Conservation (phyloP, 2,888 invertebrate genomes). For the Scaptomyza tumidula region DNA sequence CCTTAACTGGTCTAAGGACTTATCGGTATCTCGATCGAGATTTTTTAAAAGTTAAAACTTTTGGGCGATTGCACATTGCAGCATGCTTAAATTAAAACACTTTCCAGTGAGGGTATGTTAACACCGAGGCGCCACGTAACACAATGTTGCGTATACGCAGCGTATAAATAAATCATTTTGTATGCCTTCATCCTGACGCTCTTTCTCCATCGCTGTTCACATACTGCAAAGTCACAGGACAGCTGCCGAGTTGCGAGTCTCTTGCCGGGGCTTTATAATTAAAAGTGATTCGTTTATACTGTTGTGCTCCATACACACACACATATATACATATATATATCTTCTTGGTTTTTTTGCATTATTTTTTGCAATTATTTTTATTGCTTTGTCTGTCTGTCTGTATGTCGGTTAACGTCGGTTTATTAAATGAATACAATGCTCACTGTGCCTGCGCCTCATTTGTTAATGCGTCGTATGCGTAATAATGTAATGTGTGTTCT, state of each 20-base stretch:
- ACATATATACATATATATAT: neutral
- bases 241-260: constrained; percentile 16
- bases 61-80: neutral
- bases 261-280: constrained; percentile 31
- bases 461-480: constrained; percentile 31
- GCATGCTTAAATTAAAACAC: constrained; percentile 9
- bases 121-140: neutral
- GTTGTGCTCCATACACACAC: constrained; percentile 16
- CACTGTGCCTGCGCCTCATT: constrained; percentile 35
- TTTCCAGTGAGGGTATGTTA: neutral
- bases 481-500: constrained; percentile 30
- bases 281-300: constrained; percentile 40
- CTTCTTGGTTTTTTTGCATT: constrained; percentile 10
- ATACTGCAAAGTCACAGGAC: constrained; percentile 8
- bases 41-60: neutral
- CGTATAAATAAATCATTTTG: constrained; percentile 52
- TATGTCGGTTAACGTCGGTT: constrained; percentile 13
- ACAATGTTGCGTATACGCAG: constrained; percentile 45
- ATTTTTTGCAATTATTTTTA: constrained; percentile 38
- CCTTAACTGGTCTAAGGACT: neutral
- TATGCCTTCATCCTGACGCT: constrained; percentile 24
- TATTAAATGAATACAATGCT: constrained; percentile 20
- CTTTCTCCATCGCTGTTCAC: neutral
- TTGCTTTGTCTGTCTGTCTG: constrained; percentile 31
- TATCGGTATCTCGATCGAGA: neutral